These are phyloP conservation scores for Drosophila subquinaria DNA, from an alignment of 2,888 invertebrate species.

Conservation along the genomic window DNA sequence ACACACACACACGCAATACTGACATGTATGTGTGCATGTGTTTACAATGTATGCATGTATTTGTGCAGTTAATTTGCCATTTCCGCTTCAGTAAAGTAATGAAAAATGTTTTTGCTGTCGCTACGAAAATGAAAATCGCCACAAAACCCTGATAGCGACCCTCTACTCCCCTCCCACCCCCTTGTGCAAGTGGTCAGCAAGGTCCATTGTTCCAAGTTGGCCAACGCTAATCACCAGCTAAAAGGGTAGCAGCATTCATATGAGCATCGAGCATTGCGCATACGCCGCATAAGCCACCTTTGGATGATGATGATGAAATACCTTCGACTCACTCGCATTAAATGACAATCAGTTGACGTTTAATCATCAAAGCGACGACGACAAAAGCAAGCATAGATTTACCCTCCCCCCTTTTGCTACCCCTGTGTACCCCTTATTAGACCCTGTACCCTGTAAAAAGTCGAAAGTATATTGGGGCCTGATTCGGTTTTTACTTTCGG, in stretches of 20 bases:
- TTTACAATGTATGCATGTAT: conserved; percentile 48
- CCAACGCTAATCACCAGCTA: conserved; percentile 60
- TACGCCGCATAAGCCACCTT: conserved; percentile 40
- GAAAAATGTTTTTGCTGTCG: conserved; percentile 65
- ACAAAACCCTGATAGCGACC: conserved; percentile 18
- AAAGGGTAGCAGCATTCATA: conserved; percentile 23
- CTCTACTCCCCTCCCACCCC: background rate
- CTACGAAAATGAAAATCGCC: conserved; percentile 54
- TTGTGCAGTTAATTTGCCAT: conserved; percentile 82
- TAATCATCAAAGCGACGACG: conserved; percentile 29
- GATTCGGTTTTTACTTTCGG: too few species aligned
- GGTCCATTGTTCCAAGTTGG: conserved; percentile 55
- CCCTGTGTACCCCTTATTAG: background rate
- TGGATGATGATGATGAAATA: conserved; percentile 1
- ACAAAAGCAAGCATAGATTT: background rate
- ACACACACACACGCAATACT: conserved; percentile 9
- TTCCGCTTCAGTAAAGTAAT: conserved; percentile 79
- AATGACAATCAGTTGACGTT: conserved; percentile 51
- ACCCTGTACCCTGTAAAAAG: background rate
- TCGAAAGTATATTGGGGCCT: too few species aligned
- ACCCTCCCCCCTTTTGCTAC: background rate
- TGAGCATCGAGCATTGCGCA: conserved; percentile 38
- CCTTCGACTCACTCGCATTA: conserved; percentile 29
- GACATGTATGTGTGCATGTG: conserved; percentile 12
- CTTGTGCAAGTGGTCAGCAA: conserved; percentile 34